These are phyloP conservation scores for Leptogaster cylindrica DNA, from an alignment of 2,888 invertebrate species.

Conservation along the genomic window DNA sequence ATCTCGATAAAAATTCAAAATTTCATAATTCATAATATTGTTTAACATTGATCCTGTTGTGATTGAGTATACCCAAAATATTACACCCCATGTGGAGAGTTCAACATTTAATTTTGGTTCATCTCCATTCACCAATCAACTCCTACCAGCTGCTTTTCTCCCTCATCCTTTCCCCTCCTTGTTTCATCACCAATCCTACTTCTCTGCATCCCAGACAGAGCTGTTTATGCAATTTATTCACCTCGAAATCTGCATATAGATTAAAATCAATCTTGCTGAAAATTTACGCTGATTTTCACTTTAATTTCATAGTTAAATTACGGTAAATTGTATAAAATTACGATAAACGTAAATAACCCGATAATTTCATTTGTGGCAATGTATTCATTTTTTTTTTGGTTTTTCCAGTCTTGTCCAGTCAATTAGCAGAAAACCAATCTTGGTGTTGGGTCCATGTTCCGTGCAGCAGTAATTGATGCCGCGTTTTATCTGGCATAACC, in stretches of 20 bases:
- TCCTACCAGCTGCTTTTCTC: too few relatives aligned
- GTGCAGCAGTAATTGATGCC: slow-evolving; percentile 26
- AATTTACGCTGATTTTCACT: slow-evolving; percentile 29
- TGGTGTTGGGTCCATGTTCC: background rate
- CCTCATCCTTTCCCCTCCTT: too few relatives aligned
- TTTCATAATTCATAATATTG: too few relatives aligned
- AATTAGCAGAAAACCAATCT: slow-evolving; percentile 30
- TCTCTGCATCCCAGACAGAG: slow-evolving; percentile 1
- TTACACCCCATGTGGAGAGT: too few relatives aligned
- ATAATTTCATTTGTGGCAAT: slow-evolving; percentile 15
- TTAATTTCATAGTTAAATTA: slow-evolving; percentile 35
- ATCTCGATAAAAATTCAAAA: too few relatives aligned
- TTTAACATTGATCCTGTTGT: too few relatives aligned
- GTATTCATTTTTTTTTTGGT: too few relatives aligned
- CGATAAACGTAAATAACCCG: slow-evolving; percentile 36
- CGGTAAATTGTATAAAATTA: slow-evolving; percentile 29
- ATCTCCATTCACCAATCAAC: too few relatives aligned
- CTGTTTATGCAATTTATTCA: slow-evolving; percentile 27
- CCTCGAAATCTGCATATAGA: slow-evolving; percentile 30
- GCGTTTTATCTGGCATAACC: slow-evolving; percentile 29
- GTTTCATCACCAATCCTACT: too few relatives aligned
- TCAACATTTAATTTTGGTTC: too few relatives aligned
- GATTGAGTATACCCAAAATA: too few relatives aligned
- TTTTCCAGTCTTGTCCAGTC: slow-evolving; percentile 8
- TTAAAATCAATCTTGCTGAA: slow-evolving; percentile 20